phyloP scores from a whole-genome alignment of 1,140 invertebrate genomes.

The Fopius arisanus region DNA sequence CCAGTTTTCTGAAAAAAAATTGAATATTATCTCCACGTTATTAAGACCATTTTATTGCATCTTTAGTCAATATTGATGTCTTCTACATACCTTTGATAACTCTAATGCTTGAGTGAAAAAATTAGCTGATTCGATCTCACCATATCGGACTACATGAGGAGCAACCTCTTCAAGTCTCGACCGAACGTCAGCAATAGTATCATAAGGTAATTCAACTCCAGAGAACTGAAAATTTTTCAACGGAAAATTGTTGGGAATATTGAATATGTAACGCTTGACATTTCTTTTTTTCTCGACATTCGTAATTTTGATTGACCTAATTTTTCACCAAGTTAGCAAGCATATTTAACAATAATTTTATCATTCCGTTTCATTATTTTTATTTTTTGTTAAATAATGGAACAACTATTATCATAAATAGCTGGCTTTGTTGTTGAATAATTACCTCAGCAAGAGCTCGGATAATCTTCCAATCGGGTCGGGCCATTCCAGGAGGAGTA shows the following conservation, averaged over 20 bases:
- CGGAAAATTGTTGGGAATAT: too few relatives aligned
- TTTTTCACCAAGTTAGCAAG: too few relatives aligned
- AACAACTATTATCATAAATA: too few relatives aligned
- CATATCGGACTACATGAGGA: constrained; percentile 87
- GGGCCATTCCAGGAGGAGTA: constrained; percentile 91
- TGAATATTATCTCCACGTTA: neutral
- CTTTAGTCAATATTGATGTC: neutral
- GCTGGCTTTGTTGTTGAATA: too few relatives aligned
- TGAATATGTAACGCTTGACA: too few relatives aligned
- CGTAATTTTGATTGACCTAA: too few relatives aligned
- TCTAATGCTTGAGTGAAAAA: constrained; percentile 81
- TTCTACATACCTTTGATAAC: constrained; percentile 69
- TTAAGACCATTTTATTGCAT: neutral
- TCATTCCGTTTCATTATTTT: too few relatives aligned
- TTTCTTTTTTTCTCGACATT: too few relatives aligned
- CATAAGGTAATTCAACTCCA: constrained; percentile 87
- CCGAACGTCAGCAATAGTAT: constrained; percentile 86
- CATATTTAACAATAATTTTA: too few relatives aligned
- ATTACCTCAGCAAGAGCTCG: constrained; percentile 82
- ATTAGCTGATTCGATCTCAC: constrained; percentile 83
- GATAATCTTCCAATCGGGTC: constrained; percentile 99
- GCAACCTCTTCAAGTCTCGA: constrained; percentile 83
- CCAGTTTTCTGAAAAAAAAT: constrained; percentile 65
- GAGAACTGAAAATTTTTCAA: constrained; percentile 72
- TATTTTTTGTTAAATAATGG: too few relatives aligned